phyloP scores from a whole-genome alignment of 2,797 vertebrate species.

The Amphiprion clarkii region DNA sequence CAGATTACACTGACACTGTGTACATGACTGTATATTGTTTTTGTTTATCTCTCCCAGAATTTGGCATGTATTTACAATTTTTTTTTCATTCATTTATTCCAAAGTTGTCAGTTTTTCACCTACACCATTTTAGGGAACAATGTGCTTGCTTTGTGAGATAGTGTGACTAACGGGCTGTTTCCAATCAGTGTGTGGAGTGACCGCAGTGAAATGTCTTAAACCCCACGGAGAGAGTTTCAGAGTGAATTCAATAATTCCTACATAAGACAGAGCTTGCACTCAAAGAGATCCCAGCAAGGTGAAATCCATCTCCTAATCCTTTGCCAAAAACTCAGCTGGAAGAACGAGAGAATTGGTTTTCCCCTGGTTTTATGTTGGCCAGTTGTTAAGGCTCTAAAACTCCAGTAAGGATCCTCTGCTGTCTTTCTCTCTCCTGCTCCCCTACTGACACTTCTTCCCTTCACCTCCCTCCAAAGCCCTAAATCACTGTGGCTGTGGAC shows the following conservation, averaged over 20 bases:
- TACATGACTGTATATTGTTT: too few relatives aligned
- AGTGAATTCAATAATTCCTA: slow-evolving; percentile 77
- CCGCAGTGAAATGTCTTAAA: slow-evolving; percentile 61
- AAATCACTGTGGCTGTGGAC: slow-evolving; percentile 63
- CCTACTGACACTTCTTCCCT: slow-evolving; percentile 27
- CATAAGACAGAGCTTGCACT: slow-evolving; percentile 68
- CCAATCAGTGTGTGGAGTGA: slow-evolving; percentile 65
- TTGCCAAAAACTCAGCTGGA: slow-evolving; percentile 59
- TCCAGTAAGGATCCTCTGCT: slow-evolving; percentile 43
- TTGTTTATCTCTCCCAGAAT: too few relatives aligned
- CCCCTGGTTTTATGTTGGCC: slow-evolving; percentile 50
- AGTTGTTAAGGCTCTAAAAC: slow-evolving; percentile 45
- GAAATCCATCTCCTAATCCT: slow-evolving; percentile 71
- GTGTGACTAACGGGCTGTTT: slow-evolving; percentile 70
- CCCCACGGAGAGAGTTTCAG: slow-evolving; percentile 58
- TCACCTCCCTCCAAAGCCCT: slow-evolving; percentile 51
- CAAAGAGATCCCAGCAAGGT: slow-evolving; percentile 60
- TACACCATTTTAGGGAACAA: slow-evolving; percentile 21
- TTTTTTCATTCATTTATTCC: slow-evolving; percentile 26
- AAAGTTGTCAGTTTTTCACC: slow-evolving; percentile 18
- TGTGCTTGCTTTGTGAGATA: slow-evolving; percentile 50
- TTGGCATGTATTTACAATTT: too few relatives aligned
- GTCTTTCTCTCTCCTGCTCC: slow-evolving; percentile 11
- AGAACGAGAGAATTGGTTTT: slow-evolving; percentile 67
- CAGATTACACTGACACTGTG: too few relatives aligned